These are phyloP conservation scores for Heliocidaris tuberculata DNA, from an alignment of 35 echinoderm and acorn worm species.

Conservation along the genomic window DNA sequence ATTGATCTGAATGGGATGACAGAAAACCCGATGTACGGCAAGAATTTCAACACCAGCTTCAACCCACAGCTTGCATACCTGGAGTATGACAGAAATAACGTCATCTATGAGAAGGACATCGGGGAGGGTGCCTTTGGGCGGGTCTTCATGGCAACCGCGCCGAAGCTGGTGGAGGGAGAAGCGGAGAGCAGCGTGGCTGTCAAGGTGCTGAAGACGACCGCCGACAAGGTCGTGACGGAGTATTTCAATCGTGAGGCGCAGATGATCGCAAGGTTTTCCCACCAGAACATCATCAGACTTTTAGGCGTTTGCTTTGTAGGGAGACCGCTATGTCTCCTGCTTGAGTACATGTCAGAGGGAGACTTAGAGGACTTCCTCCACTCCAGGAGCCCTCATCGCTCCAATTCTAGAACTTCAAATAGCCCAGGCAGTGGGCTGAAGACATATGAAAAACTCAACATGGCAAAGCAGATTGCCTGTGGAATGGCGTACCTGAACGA, in stretches of 20 bases:
- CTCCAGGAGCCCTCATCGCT: constrained; percentile 50
- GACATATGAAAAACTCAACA: constrained; percentile 60
- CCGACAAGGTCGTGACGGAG: constrained; percentile 53
- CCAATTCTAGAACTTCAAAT: constrained; percentile 1
- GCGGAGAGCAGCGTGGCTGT: constrained; percentile 71
- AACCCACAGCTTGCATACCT: constrained; percentile 72
- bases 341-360: constrained; percentile 94
- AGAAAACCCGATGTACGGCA: constrained; percentile 88
- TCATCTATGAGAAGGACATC: constrained; percentile 83
- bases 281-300: constrained; percentile 84
- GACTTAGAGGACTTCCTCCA: constrained; percentile 89
- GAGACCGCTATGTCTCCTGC: constrained; percentile 70
- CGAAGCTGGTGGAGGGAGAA: constrained; percentile 44
- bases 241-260: constrained; percentile 89
- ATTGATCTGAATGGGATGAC: constrained; percentile 62
- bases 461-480: constrained; percentile 83
- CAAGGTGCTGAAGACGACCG: constrained; percentile 85
- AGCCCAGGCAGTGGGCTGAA: constrained; percentile 44
- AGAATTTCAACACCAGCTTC: constrained; percentile 72
- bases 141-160: constrained; percentile 78
- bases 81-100: constrained; percentile 84
- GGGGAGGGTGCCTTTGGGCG: constrained; percentile 94
- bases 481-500: constrained; percentile 90
- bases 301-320: constrained; percentile 90
- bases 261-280: constrained; percentile 81